Base-by-base conservation (phyloP, 2,797 vertebrate genomes). In the Macrochelys suwanniensis region DNA sequence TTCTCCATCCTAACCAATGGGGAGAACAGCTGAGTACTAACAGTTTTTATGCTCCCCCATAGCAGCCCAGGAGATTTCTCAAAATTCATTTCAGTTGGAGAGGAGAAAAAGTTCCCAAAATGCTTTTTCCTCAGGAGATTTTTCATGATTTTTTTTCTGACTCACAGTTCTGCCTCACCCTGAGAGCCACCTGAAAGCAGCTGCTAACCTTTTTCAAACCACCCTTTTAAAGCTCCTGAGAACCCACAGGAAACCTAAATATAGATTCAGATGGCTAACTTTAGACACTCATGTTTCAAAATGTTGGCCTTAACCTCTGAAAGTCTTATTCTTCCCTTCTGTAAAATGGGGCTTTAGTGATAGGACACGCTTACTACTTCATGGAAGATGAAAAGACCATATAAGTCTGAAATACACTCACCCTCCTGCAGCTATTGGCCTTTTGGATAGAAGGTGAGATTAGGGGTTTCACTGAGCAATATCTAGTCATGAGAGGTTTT, bases 141-240 rank as follows among this genome's bases (percentile, higher is more conserved):
- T 74, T 74, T 42, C 37, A 23, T 84, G 31, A 57, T 65, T 68
- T 78, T 87, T 87, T 84, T 92, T 65, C 56, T 56, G 85, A 45
- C 82, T 68, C 11, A 49, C 4, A 85, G 47, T 53, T 93, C 71
- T 79, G 84, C 81, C 59, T 89, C 42, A 47, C 4, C 47, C 33
- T 5, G 4, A 33, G n/a, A 65, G 37, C 50, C 26, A 31, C 50
- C 21, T 4, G 21, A 68, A 59, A 57, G 23, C 33, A 83, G 12
- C 42, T n/a, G 76, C 71, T 57, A 65, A 88, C 1, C 2, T 47
- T 68, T 86, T 80, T 26, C 78, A 74, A 74, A 3, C 68, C 17
- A 37, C 21, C 21, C 68, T 42, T 45, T 74, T 17, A 74, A 42
- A 42, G n/a, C 61, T 71, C 11, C 17, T 33, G 10, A 88, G 23